Percentiles rank a stretch among this genome's conserved stretches.
Evolutionary conservation across 1,140 invertebrate genomes (phyloP).

Genomic region (Brachystomella parvula): DNA sequence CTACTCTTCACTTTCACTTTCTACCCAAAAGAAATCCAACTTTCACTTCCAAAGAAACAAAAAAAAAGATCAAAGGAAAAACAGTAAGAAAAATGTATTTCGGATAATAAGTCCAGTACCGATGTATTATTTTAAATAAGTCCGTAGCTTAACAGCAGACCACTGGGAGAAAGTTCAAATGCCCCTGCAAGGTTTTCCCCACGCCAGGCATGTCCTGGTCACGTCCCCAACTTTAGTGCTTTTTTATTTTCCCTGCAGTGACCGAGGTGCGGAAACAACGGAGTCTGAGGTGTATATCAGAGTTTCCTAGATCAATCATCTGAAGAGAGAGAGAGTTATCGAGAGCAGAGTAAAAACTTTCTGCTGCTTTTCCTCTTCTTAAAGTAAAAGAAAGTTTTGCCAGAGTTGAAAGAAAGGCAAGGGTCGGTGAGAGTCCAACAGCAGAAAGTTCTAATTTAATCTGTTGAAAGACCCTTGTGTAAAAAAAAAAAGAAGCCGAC

Average conservation of each 20-base stretch:
- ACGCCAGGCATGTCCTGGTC: not conserved
- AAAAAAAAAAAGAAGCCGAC: slow-evolving; percentile 2
- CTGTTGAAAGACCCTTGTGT: not conserved
- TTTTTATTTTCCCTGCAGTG: slow-evolving; percentile 7
- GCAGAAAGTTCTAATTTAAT: not conserved
- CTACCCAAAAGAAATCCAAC: not conserved
- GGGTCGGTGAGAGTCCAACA: not conserved
- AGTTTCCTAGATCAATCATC: slow-evolving; percentile 22
- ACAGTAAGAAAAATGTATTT: not conserved
- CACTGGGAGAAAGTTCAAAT: too few species aligned
- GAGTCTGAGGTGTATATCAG: not conserved
- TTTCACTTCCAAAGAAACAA: too few species aligned
- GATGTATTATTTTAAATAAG: not conserved
- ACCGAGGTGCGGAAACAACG: not conserved
- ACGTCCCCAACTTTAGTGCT: slow-evolving; percentile 17
- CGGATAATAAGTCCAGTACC: not conserved
- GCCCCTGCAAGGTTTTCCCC: not conserved
- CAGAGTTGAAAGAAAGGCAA: not conserved
- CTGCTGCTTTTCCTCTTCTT: slow-evolving; percentile 1
- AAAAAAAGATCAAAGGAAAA: too few species aligned
- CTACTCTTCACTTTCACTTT: slow-evolving; percentile 3
- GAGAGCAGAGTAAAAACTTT: slow-evolving; percentile 7
- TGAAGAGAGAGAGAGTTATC: slow-evolving; percentile 10
- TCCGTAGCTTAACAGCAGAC: too few species aligned
- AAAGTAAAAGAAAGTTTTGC: slow-evolving; percentile 11